Evolutionary conservation across 1,140 invertebrate species (phyloP), one percentile per base, ranked within the genome.

Genomic region (Leptoteleia sp.): DNA sequence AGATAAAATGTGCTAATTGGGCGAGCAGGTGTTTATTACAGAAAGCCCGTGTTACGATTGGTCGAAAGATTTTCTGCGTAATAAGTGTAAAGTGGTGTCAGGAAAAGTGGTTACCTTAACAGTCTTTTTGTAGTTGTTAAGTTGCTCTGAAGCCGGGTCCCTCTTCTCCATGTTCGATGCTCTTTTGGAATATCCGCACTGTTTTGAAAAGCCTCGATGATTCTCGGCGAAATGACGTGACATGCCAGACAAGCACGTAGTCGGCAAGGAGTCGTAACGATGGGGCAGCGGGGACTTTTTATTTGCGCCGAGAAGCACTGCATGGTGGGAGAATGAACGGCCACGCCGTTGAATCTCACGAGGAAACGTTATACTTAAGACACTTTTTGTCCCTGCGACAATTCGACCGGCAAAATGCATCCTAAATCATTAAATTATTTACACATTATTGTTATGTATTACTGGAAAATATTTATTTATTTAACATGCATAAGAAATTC

Each of bases 71-170:
- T 17, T n/a, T n/a, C n/a, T n/a, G n/a, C n/a, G n/a, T n/a, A n/a
- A n/a, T n/a, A n/a, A n/a, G n/a, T n/a, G n/a, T n/a, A n/a, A n/a
- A n/a, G n/a, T n/a, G n/a, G n/a, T n/a, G n/a, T n/a, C n/a, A n/a
- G n/a, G 29, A 47, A 47, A 47, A 37, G 12, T 1, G n/a, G 7
- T 12, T 90, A 94, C 94, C 91, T 92, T 91, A 17, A 92, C 80
- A 1, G 82, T 83, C 81, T 92, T 92, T 80, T 92, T 93, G 84
- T 91, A 95, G 47, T 93, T 90, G 45, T 91, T 90, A 25, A 95
- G 88, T 87, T 95, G 94, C 45, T 95, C 92, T 3, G 92, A 83
- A 2, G 93, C 92, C 47, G 92, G 91, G 83, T 94, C 93, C 72
- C 92, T 89, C 43, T 87, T 71, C 0, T 55, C 59, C 75, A 77